Evolutionary conservation across 1,140 invertebrate genomes (phyloP), one percentile per base, ranked within the genome.

Genomic region (Pogonus chalceus): DNA sequence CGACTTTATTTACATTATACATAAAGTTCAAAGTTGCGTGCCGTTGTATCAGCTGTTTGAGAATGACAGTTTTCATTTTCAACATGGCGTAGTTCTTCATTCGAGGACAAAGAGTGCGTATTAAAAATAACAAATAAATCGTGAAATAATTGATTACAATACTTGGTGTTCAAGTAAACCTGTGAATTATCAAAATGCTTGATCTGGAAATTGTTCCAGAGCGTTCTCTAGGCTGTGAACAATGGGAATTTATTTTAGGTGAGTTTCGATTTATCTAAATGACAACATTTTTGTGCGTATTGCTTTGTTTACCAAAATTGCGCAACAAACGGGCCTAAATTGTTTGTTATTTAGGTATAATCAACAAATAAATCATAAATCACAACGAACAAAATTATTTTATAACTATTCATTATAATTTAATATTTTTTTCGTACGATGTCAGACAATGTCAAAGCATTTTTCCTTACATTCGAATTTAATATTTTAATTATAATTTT

Each of bases 211-310:
- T 96, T 65, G 82, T 94, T 63, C 93, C 93, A 57, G 93, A 96
- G 78, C 83, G 90, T 72, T 95, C 92, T 62, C 80, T 97, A 69
- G 90, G 92, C 74, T 92, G 91, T 73, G 92, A 96, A 74, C 85
- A 92, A 79, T 96, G 92, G 92, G 92, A 96, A 78, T 94, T 97
- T 77, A 84, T 95, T 73, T 79, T 97, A 76, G 92, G 93, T 91
- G 77, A 85, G 84, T 78, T 58, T 54, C 39, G 47, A 10, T 43
- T 43, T 43, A 43, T 18, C 37, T 16, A 18, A 43, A 43, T 43
- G 37, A 43, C 37, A 43, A 16, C 9, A n/a, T n/a, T 43, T 43
- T 43, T 43, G 18, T 43, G 37, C 37, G 37, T 43, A 43, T 43
- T 18, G 37, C 37, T 43, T 43, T 43, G 37, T 43, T 43, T 43